These are phyloP conservation scores for Chaetura pelagica DNA, from an alignment of 2,113 vertebrate genomes.

Conservation along the genomic window DNA sequence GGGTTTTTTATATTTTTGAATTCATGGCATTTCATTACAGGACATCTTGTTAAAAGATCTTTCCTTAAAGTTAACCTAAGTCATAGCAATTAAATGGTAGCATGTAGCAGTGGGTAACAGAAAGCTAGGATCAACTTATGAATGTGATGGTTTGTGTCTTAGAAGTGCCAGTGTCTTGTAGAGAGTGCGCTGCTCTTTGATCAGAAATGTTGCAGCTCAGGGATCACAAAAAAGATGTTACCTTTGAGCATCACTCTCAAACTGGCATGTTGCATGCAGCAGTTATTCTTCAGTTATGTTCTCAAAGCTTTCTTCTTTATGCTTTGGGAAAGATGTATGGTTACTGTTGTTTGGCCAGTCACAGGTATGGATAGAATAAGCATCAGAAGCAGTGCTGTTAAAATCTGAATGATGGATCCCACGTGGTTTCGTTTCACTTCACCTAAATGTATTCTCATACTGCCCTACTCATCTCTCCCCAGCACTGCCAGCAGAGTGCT, in stretches of 20 bases:
- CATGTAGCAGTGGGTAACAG: background rate
- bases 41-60: background rate
- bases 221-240: background rate
- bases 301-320: background rate
- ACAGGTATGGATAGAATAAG: background rate
- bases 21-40: background rate
- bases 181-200: background rate
- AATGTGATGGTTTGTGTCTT: background rate
- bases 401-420: accelerated
- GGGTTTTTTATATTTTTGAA: background rate
- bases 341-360: background rate
- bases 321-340: background rate
- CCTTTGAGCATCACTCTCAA: background rate
- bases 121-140: background rate
- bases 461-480: background rate
- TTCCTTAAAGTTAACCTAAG: background rate
- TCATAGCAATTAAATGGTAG: background rate
- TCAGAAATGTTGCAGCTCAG: background rate
- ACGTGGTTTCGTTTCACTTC: background rate
- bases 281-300: background rate
- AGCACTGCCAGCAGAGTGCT: background rate
- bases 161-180: background rate
- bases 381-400: background rate
- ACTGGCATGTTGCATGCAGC: background rate
- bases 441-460: background rate